These are phyloP conservation scores for Entomobrya proxima DNA, from an alignment of 2,888 invertebrate species.

Conservation along the genomic window DNA sequence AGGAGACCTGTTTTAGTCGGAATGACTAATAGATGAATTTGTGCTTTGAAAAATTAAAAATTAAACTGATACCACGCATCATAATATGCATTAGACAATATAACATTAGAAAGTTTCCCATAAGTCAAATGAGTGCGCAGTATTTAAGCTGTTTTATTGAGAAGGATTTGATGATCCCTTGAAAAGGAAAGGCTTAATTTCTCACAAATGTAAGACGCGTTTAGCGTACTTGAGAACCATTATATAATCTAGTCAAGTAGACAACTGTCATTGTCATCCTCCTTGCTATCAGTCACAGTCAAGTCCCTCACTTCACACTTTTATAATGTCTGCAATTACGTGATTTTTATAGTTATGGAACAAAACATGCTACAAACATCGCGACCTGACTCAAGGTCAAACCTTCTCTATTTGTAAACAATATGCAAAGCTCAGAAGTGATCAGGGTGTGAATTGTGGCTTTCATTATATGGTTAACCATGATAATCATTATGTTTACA, in stretches of 20 bases:
- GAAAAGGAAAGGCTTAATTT: constrained; percentile 50
- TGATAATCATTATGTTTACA: background rate
- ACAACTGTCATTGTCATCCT: constrained; percentile 39
- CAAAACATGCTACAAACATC: background rate
- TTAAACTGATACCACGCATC: background rate
- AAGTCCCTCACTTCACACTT: constrained; percentile 43
- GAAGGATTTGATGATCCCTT: constrained; percentile 8
- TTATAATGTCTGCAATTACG: constrained; percentile 1
- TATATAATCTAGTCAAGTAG: background rate
- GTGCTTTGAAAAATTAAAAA: background rate
- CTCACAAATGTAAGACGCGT: constrained; percentile 15
- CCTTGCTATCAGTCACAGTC: constrained; percentile 19
- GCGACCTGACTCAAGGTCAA: constrained; percentile 57
- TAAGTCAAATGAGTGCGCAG: background rate
- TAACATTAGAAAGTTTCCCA: constrained; percentile 64
- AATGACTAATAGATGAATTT: background rate
- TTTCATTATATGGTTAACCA: background rate
- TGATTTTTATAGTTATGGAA: constrained; percentile 10
- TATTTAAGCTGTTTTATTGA: background rate
- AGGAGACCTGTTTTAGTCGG: constrained; percentile 19
- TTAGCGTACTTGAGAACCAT: background rate
- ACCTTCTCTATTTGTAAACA: background rate
- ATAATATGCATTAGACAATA: background rate
- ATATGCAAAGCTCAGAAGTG: background rate
- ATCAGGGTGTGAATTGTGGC: background rate